These are phyloP conservation scores for Apodemus speciosus DNA, from an alignment of 2,113 vertebrate species.

Conservation along the genomic window DNA sequence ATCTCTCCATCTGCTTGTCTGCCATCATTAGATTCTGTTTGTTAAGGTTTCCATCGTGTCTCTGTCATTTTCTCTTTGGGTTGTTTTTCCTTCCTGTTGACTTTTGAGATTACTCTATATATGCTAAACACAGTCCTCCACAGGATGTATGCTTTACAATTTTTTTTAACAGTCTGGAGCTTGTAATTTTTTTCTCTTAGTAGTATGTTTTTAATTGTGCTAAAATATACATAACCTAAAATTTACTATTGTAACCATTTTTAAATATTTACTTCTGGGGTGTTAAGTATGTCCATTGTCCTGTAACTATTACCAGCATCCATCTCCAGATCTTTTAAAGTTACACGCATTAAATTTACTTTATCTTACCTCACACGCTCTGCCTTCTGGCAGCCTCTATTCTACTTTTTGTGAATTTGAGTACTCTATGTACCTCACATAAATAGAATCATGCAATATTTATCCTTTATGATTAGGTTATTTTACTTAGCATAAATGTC, in stretches of 20 bases:
- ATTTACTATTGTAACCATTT: constrained; percentile 48
- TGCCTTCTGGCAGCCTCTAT: not conserved
- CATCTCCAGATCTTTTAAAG: constrained; percentile 50
- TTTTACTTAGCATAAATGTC: constrained; percentile 57
- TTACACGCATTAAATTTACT: constrained; percentile 17
- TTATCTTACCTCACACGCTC: not conserved
- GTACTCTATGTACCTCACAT: not conserved
- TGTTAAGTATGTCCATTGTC: constrained; percentile 51
- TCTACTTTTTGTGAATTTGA: constrained; percentile 56
- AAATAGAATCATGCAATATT: constrained; percentile 48
- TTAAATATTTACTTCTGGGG: constrained; percentile 49
- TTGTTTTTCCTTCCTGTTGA: constrained; percentile 69
- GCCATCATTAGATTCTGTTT: constrained; percentile 58
- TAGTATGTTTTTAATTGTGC: constrained; percentile 50
- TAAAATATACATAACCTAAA: constrained; percentile 51
- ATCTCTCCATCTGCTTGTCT: constrained; percentile 74
- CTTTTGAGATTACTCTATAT: constrained; percentile 55
- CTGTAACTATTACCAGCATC: not conserved
- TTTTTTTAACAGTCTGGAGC: constrained; percentile 50
- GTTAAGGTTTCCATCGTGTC: constrained; percentile 60
- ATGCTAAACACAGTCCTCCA: constrained; percentile 26
- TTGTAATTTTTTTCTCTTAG: constrained; percentile 58
- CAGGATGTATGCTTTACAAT: constrained; percentile 54
- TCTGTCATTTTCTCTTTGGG: constrained; percentile 62
- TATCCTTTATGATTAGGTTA: constrained; percentile 49